phyloP scores from a whole-genome alignment of 2,888 invertebrate species.

The Cephalotes varians region DNA sequence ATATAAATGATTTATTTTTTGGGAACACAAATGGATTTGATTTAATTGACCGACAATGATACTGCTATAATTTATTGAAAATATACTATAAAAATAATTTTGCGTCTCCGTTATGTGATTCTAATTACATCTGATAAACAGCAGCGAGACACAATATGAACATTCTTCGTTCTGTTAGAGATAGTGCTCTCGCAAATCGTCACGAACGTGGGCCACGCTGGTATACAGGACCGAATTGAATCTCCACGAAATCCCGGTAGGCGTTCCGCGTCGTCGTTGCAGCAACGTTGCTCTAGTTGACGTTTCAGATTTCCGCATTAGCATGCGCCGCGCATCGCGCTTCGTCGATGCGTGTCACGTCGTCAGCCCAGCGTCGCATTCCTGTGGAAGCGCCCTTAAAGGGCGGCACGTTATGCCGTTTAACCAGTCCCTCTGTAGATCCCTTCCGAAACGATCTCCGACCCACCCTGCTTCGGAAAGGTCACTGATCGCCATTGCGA shows the following conservation, averaged over 20 bases:
- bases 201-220: conserved; percentile 70
- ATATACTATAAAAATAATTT: background rate
- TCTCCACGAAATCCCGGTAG: conserved; percentile 81
- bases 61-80: background rate
- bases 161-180: conserved; percentile 12
- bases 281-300: conserved; percentile 77
- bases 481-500: conserved; percentile 57
- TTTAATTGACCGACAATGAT: background rate
- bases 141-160: background rate
- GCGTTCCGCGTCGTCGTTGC: conserved; percentile 69
- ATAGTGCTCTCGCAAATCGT: conserved; percentile 67
- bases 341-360: conserved; percentile 83
- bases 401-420: conserved; percentile 79
- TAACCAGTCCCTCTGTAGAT: conserved; percentile 72
- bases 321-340: conserved; percentile 80
- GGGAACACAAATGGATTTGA: background rate
- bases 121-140: conserved; percentile 8
- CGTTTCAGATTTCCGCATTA: conserved; percentile 83
- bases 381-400: conserved; percentile 78
- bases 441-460: conserved; percentile 60
- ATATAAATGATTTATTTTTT: background rate
- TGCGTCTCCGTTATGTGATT: background rate
- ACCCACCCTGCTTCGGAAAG: conserved; percentile 63
- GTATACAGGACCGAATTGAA: conserved; percentile 78
- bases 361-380: conserved; percentile 73